Conservation (phyloP, 2,113 vertebrate genomes). For the Tupaia chinensis region DNA sequence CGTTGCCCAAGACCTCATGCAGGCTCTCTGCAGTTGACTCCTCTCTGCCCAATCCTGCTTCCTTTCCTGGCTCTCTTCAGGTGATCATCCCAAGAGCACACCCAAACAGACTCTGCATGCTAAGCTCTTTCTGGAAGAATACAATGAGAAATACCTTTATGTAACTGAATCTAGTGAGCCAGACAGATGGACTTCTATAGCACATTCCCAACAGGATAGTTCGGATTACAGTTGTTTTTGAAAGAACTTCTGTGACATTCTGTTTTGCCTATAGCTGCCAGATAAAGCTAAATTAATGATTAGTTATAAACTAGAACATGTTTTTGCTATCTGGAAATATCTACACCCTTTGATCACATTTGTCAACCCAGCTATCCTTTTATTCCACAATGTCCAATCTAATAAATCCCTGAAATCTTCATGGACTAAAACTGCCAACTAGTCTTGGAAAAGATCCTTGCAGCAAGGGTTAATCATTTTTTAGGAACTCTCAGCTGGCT, state of each 20-base stretch:
- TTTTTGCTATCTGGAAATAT: background rate
- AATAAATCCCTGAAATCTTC: background rate
- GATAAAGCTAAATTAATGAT: background rate
- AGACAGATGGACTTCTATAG: background rate
- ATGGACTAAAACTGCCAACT: background rate
- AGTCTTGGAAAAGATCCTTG: background rate
- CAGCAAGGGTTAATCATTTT: background rate
- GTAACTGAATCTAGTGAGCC: background rate
- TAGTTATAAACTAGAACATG: background rate
- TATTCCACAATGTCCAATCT: background rate
- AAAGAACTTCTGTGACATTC: background rate
- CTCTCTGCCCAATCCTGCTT: background rate
- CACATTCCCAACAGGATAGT: background rate
- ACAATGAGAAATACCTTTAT: background rate
- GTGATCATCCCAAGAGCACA: background rate
- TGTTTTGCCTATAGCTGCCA: background rate
- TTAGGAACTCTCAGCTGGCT: conserved; percentile 11
- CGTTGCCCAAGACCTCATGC: background rate
- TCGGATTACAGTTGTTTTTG: background rate
- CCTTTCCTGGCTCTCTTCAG: background rate
- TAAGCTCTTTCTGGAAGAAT: background rate
- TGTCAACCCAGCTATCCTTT: background rate
- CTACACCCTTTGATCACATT: background rate
- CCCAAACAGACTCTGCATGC: background rate
- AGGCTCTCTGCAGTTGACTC: background rate